Evolutionary conservation across 2,797 vertebrate genomes (phyloP), one percentile per base, ranked within the genome.

Genomic region (Iguana delicatissima): DNA sequence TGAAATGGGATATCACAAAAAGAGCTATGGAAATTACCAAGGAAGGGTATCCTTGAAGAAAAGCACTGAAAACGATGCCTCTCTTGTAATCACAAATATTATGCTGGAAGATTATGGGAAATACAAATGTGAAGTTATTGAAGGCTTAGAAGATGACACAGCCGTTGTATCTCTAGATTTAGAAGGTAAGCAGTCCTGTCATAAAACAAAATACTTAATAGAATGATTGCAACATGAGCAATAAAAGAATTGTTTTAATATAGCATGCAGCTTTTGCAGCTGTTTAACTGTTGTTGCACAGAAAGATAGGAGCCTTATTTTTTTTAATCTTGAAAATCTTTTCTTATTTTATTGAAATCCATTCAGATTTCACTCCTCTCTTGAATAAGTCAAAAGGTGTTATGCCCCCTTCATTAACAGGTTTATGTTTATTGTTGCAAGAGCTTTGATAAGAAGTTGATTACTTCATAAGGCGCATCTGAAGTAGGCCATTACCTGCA

Each of bases 101-200:
- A 96, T 96, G 52, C 95, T 96, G 94, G 98, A 98, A 1, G 99
- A 99, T 96, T 96, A 95, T 0, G 99, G 99, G 84, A 97, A 92
- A 92, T 99, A 99, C 88, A 98, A 97, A 93, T 99, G 99, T 26
- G 98, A 99, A 95, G 95, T 99, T 91, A 97, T 98, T 87, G 98
- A 98, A 24, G 99, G 98, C 73, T 92, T 99, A 89, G 97, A 98
- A 62, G 99, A 99, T 1, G 95, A 94, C 14, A 91, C 97, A 0
- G 95, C 97, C 0, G 97, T 98, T 80, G 90, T 99, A 67, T 73
- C 95, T 29, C 92, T 99, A 94, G 98, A 98, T 76, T 96, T 99
- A 92, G 94, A 97, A 96, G 95, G 97, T 97, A 96, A 46, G 97
- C 93, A 79, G 62, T 26, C 1, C 8, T 67, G 73, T 4, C 35